Evolutionary conservation across 1,140 invertebrate genomes (phyloP).

Genomic region (Atta cephalotes): DNA sequence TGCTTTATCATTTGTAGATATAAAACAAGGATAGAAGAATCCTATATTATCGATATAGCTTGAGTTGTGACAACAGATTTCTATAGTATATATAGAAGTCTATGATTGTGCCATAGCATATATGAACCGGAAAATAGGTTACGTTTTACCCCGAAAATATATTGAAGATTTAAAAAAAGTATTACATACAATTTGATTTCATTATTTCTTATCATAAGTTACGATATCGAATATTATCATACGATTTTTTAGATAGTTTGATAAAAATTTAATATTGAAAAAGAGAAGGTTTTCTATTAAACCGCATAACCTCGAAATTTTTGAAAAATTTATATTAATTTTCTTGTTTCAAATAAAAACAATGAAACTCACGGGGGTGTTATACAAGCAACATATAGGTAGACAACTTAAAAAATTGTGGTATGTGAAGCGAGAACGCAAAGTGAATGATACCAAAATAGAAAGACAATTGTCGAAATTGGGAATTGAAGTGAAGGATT

Average conservation of each 20-base stretch:
- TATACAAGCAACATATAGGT: slow-evolving; percentile 89
- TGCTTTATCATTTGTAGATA: too few species aligned
- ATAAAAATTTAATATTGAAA: not conserved
- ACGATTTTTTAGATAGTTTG: not conserved
- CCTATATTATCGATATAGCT: slow-evolving; percentile 5
- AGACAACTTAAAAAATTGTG: slow-evolving; percentile 90
- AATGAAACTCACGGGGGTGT: slow-evolving; percentile 89
- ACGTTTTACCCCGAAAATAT: not conserved
- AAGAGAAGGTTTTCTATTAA: not conserved
- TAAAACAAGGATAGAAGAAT: too few species aligned
- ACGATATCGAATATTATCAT: not conserved
- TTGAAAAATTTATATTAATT: not conserved
- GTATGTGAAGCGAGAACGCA: slow-evolving; percentile 88
- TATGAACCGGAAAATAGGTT: not conserved
- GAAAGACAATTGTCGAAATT: slow-evolving; percentile 85
- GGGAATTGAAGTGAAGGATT: slow-evolving; percentile 87
- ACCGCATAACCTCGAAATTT: slow-evolving; percentile 13
- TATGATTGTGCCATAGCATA: too few species aligned
- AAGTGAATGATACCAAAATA: slow-evolving; percentile 85
- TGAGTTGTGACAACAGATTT: not conserved
- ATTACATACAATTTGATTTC: not conserved
- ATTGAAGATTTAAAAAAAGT: not conserved
- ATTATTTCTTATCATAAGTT: not conserved
- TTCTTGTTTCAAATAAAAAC: slow-evolving; percentile 45
- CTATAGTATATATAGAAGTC: too few species aligned